phyloP scores from a whole-genome alignment of 2,113 vertebrate genomes.

The Hemiprocne comata region DNA sequence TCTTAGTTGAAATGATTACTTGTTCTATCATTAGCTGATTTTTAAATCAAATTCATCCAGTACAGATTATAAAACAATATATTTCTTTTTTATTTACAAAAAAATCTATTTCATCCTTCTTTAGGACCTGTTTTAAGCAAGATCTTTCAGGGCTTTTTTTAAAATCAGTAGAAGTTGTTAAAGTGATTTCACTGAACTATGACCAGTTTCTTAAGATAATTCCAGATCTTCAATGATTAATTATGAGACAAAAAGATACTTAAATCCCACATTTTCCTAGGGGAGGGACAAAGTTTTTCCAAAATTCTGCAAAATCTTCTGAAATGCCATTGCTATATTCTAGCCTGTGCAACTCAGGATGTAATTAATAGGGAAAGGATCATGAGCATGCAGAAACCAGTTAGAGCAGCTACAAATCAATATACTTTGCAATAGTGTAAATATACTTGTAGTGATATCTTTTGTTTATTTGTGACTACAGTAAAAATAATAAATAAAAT shows the following conservation, averaged over 20 bases:
- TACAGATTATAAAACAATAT: not conserved
- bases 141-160: not conserved
- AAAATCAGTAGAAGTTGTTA: not conserved
- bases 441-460: not conserved
- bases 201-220: not conserved
- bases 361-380: not conserved
- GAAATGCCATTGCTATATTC: not conserved
- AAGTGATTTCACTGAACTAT: not conserved
- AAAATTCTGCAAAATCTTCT: not conserved
- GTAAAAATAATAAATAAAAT: not conserved
- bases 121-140: not conserved
- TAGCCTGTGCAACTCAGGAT: not conserved
- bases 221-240: not conserved
- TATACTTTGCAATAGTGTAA: not conserved
- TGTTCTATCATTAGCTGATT: not conserved
- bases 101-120: not conserved
- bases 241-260: not conserved
- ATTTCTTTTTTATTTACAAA: not conserved
- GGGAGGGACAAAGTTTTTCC: not conserved
- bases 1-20: not conserved
- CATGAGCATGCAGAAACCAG: not conserved
- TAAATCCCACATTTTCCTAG: not conserved
- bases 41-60: not conserved
- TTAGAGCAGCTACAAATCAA: not conserved
- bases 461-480: not conserved